Evolutionary conservation across 2,113 vertebrate species (phyloP).

Genomic region (Tauraco erythrolophus): DNA sequence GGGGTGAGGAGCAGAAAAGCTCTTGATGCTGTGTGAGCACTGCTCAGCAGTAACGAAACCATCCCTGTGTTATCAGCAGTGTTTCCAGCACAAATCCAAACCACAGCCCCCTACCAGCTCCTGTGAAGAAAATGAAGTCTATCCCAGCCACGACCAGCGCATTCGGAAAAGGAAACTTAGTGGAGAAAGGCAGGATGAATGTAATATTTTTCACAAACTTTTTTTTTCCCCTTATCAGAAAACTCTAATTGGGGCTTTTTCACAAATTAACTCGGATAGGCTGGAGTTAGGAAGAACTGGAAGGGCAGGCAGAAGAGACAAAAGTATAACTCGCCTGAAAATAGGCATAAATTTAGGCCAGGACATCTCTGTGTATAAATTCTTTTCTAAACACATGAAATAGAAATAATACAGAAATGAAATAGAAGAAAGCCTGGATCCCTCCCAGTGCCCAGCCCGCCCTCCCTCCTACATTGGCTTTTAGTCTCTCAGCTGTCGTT

Average conservation of each 20-base stretch:
- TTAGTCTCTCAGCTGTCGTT: not conserved
- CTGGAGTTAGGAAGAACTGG: not conserved
- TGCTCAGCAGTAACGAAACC: not conserved
- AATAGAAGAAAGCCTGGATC: not conserved
- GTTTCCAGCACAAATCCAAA: not conserved
- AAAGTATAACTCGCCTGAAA: not conserved
- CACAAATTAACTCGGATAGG: not conserved
- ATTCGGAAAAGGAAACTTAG: not conserved
- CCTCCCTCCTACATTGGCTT: not conserved
- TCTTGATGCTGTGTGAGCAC: not conserved
- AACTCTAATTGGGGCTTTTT: not conserved
- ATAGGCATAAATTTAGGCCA: not conserved
- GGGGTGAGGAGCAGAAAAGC: not conserved
- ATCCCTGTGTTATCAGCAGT: not conserved
- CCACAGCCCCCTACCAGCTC: not conserved
- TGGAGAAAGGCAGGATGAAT: not conserved
- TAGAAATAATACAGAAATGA: not conserved
- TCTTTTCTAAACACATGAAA: slow-evolving; percentile 4
- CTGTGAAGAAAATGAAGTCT: not conserved
- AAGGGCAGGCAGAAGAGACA: not conserved
- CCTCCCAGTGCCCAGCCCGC: not conserved
- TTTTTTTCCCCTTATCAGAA: not conserved
- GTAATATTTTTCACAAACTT: not conserved
- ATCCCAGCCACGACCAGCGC: not conserved
- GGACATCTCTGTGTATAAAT: not conserved